A percentile compares a stretch with the other conserved stretches of the same genome.
Evolutionary conservation across 2,888 invertebrate species (phyloP).

Genomic region (Dinocampus coccinellae): DNA sequence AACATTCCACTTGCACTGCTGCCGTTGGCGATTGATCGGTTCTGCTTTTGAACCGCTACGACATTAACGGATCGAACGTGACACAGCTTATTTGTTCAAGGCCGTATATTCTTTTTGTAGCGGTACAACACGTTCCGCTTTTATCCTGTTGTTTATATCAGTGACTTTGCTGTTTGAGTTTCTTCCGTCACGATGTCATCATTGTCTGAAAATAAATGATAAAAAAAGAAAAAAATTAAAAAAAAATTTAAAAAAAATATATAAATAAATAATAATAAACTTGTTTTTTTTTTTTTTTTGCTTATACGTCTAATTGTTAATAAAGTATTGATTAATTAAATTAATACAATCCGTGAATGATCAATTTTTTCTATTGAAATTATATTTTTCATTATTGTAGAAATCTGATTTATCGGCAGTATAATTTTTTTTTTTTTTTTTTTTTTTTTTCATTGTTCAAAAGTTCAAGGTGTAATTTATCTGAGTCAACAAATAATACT

Average conservation of each 20-base stretch:
- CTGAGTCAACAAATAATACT: not conserved
- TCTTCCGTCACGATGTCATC: conserved; percentile 60
- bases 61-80: conserved; percentile 67
- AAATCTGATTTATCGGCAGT: not conserved
- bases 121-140: conserved; percentile 62
- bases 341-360: not conserved
- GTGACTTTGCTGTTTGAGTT: conserved; percentile 55
- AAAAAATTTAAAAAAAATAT: not conserved
- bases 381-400: no score
- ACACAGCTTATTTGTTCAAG: conserved; percentile 66
- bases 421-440: no score
- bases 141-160: conserved; percentile 42
- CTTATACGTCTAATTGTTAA: not conserved
- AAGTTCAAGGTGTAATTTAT: not conserved
- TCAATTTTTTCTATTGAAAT: no score
- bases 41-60: conserved; percentile 28
- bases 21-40: conserved; percentile 22
- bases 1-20: conserved; percentile 26
- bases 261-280: no score
- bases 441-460: not conserved
- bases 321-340: not conserved
- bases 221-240: conserved; percentile 20
- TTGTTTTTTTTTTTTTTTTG: not conserved
- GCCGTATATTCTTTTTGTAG: conserved; percentile 62
- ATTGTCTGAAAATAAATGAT: conserved; percentile 44